Conservation (phyloP, 2,797 vertebrate species). For the Lutjanus argentimaculatus region DNA sequence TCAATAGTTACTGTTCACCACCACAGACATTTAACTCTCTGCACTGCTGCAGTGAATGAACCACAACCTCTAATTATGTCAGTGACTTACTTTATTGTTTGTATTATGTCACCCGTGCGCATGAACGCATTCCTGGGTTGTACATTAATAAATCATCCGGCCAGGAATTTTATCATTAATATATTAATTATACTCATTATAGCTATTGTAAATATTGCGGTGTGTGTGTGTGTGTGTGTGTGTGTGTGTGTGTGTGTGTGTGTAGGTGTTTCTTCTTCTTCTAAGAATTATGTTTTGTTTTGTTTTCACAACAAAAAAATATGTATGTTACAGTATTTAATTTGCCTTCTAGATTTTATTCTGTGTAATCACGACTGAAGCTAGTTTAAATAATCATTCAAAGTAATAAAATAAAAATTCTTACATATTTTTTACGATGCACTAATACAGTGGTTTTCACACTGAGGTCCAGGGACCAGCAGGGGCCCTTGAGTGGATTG, state of each 20-base stretch:
- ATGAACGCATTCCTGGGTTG: slow-evolving; percentile 8
- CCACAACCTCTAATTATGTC: slow-evolving; percentile 44
- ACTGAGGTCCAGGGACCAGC: no score
- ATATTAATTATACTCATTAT: slow-evolving; percentile 8
- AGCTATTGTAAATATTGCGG: slow-evolving; percentile 18
- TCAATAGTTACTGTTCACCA: neutral
- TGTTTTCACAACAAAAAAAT: neutral
- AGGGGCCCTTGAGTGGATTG: no score
- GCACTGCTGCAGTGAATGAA: slow-evolving; percentile 3
- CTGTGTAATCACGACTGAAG: neutral
- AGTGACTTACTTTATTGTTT: slow-evolving; percentile 30
- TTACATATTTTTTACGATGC: neutral
- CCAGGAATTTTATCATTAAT: neutral
- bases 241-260: neutral
- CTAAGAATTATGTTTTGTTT: neutral
- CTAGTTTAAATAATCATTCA: neutral
- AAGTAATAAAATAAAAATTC: neutral
- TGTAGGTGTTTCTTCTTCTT: neutral
- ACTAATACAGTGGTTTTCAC: no score
- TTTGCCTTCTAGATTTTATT: neutral
- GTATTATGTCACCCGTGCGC: slow-evolving; percentile 4
- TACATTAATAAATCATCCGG: slow-evolving; percentile 35
- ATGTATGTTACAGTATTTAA: neutral
- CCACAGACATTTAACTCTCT: neutral
- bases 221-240: slow-evolving; percentile 1